Conservation (phyloP, 2,888 invertebrate genomes). For the Callyntrura sp. region DNA sequence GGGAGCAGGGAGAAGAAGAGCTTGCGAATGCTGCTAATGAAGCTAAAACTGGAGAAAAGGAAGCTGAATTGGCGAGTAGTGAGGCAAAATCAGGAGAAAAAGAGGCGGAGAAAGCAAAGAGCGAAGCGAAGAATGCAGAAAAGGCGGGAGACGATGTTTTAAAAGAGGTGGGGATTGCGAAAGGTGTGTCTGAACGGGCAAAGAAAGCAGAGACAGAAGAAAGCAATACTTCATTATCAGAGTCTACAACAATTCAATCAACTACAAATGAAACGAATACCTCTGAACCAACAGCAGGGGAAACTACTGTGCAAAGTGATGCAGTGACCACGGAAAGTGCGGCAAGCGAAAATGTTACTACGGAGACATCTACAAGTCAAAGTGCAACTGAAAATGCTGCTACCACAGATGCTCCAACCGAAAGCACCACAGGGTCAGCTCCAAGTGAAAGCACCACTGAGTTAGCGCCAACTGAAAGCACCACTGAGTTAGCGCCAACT, state of each 20-base stretch:
- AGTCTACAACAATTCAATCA: neutral
- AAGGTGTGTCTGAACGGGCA: neutral
- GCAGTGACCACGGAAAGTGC: neutral
- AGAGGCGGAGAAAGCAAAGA: neutral
- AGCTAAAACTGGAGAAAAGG: neutral
- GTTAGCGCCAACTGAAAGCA: neutral
- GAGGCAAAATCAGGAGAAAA: neutral
- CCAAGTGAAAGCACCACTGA: neutral
- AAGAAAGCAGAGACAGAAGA: neutral
- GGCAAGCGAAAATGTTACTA: neutral
- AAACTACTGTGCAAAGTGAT: neutral
- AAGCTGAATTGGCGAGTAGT: neutral
- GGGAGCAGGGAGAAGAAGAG: neutral
- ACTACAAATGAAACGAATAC: neutral
- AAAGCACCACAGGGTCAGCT: neutral
- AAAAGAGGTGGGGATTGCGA: neutral
- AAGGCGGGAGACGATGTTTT: neutral
- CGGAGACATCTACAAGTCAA: neutral
- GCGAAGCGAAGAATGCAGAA: neutral
- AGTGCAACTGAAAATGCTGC: neutral
- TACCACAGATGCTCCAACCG: neutral
- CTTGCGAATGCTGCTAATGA: neutral
- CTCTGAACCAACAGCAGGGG: neutral
- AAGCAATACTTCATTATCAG: neutral
- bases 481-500: neutral